Evolutionary conservation across 2,888 invertebrate genomes (phyloP).

Genomic region (Halocaridina rubra): DNA sequence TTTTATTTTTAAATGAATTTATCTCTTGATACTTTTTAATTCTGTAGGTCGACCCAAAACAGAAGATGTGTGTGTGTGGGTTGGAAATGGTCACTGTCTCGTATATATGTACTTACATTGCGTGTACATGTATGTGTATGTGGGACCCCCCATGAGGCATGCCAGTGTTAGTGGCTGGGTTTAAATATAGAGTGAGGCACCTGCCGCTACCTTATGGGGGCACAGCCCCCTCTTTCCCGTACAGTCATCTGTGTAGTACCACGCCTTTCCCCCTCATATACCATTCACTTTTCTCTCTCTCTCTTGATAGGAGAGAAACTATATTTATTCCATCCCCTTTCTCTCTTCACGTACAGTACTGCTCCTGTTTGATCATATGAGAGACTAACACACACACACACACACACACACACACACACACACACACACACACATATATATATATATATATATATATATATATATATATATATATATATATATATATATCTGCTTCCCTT

Average conservation of each 20-base stretch:
- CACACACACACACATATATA: constrained; percentile 12
- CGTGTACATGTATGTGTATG: no score
- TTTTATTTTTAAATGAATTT: no score
- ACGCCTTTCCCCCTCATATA: background rate
- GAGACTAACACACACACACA: background rate
- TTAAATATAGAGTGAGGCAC: background rate
- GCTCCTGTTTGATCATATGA: background rate
- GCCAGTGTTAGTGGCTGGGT: background rate
- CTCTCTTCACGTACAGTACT: background rate
- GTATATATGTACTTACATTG: no score
- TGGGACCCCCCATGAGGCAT: background rate
- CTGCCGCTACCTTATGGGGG: background rate
- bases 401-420: constrained; percentile 17
- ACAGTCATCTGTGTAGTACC: no score
- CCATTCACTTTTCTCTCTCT: background rate
- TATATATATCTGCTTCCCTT: no score
- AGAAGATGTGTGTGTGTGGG: no score
- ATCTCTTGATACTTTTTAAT: no score
- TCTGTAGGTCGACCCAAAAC: no score
- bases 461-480: no score
- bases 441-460: background rate
- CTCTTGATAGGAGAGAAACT: no score
- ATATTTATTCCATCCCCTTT: background rate
- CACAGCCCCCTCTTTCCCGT: background rate
- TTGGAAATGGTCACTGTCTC: no score